Conservation (phyloP, 1,140 invertebrate genomes). For the Cherax destructor region DNA sequence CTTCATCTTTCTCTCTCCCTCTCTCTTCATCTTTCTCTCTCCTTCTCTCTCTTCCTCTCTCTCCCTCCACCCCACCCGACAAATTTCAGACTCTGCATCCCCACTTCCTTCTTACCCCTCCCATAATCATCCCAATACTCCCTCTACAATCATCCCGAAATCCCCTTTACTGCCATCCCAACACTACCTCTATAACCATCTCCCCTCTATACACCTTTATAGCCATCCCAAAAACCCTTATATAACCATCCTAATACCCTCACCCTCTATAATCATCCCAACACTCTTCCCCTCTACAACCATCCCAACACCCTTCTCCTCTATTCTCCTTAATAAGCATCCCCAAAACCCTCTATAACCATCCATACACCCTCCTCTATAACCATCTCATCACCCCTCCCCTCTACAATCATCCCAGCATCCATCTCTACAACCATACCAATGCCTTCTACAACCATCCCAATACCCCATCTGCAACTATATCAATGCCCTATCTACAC, state of each 20-base stretch:
- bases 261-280: too few species aligned
- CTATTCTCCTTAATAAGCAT: background rate
- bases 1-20: background rate
- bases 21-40: background rate
- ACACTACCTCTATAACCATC: too few species aligned
- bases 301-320: background rate
- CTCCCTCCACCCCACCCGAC: background rate
- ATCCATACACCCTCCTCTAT: background rate
- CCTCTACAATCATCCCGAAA: background rate
- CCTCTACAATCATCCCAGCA: background rate
- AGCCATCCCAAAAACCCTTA: too few species aligned
- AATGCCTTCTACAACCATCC: background rate
- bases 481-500: too few species aligned
- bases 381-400: background rate
- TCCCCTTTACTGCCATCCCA: too few species aligned
- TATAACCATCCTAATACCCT: too few species aligned
- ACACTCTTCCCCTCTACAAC: background rate
- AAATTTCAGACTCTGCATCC: background rate
- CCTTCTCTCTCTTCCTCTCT: background rate
- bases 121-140: background rate
- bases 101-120: background rate
- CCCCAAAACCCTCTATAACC: background rate
- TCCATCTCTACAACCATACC: background rate
- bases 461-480: too few species aligned
- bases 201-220: too few species aligned